A percentile compares a stretch with the other conserved stretches of the same genome.
phyloP scores from a whole-genome alignment of 2,113 vertebrate species.

The Tachuris rubrigastra region DNA sequence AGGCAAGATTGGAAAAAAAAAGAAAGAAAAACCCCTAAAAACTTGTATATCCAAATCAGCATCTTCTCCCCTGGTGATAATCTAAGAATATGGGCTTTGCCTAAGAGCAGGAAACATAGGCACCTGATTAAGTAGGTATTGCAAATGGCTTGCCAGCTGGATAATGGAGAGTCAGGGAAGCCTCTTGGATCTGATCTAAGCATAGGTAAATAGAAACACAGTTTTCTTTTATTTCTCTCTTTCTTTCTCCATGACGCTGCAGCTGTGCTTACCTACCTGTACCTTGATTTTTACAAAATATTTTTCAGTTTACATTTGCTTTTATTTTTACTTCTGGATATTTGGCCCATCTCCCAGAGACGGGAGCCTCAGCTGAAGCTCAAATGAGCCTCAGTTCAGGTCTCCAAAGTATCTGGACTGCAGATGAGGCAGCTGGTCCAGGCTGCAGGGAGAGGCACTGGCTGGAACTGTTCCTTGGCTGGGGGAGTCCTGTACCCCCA shows the following conservation, averaged over 20 bases:
- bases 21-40: neutral
- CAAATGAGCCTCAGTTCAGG: neutral
- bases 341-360: neutral
- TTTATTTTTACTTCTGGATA: neutral
- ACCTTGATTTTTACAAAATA: neutral
- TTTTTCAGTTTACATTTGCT: neutral
- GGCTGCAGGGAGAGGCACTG: neutral
- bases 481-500: neutral
- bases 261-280: neutral
- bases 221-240: neutral
- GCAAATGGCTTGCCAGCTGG: neutral
- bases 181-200: neutral
- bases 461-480: neutral
- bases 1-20: neutral
- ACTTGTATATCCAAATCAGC: neutral
- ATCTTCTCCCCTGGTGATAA: neutral
- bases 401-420: neutral
- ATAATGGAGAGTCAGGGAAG: neutral
- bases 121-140: neutral
- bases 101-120: neutral
- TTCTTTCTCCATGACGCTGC: neutral
- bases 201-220: neutral
- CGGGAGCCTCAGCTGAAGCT: too few species aligned
- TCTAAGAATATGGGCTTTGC: neutral
- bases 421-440: neutral